Evolutionary conservation across 2,888 invertebrate genomes (phyloP).

Genomic region (Melanchra persicariae): DNA sequence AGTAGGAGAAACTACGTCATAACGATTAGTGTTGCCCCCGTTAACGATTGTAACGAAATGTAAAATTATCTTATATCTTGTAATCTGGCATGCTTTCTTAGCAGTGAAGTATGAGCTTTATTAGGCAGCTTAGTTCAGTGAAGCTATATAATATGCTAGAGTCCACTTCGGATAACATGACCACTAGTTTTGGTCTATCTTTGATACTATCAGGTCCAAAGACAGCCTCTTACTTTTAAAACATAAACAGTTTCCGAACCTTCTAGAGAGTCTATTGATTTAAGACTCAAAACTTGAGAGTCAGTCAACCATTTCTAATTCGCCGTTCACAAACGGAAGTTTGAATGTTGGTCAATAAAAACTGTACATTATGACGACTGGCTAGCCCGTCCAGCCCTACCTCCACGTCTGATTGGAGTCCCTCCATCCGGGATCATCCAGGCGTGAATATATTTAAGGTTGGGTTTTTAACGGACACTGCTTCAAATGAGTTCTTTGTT

Average conservation of each 20-base stretch:
- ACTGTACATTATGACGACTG: slow-evolving; percentile 21
- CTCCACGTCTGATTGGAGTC: slow-evolving; percentile 49
- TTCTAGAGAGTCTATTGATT: neutral
- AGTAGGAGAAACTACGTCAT: neutral
- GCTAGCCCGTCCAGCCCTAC: slow-evolving; percentile 38
- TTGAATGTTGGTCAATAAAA: slow-evolving; percentile 42
- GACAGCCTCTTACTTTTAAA: too few species aligned
- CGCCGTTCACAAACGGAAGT: slow-evolving; percentile 40
- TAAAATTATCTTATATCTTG: too few species aligned
- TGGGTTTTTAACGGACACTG: slow-evolving; percentile 33
- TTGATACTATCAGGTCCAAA: too few species aligned
- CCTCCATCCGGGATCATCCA: slow-evolving; percentile 48
- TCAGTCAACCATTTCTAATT: slow-evolving; percentile 29
- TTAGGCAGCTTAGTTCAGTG: too few species aligned
- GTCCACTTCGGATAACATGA: too few species aligned
- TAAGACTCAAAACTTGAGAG: neutral
- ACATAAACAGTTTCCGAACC: neutral
- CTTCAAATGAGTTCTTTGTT: slow-evolving; percentile 7
- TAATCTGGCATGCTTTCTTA: too few species aligned
- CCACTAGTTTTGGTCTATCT: too few species aligned
- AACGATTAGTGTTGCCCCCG: neutral
- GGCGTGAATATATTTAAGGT: slow-evolving; percentile 50
- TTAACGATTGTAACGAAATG: neutral
- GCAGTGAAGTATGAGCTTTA: too few species aligned
- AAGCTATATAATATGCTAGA: too few species aligned